A percentile compares a stretch with the other conserved stretches of the same genome.
Conservation (phyloP, 2,888 invertebrate species). For the Cephus sareptanus region DNA sequence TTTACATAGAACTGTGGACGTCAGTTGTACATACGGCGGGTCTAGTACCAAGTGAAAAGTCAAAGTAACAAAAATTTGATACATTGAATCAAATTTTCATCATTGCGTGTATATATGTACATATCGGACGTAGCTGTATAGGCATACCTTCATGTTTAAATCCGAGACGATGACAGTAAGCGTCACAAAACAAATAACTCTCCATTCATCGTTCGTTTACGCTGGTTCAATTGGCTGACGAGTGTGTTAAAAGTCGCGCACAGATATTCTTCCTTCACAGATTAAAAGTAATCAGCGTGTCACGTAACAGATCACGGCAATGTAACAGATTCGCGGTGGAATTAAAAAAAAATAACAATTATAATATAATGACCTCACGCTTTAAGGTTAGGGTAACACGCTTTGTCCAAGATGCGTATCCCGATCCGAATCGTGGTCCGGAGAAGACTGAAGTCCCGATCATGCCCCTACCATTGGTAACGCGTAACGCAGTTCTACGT, state of each 20-base stretch:
- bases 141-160: constrained; percentile 19
- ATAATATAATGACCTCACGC: background rate
- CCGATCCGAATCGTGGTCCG: constrained; percentile 45
- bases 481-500: constrained; percentile 2
- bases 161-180: constrained; percentile 8
- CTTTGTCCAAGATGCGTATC: background rate
- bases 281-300: background rate
- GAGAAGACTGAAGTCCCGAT: constrained; percentile 51
- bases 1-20: background rate
- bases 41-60: too few species aligned
- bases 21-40: too few species aligned
- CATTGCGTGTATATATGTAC: background rate
- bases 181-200: constrained; percentile 17
- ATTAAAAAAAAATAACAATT: too few species aligned
- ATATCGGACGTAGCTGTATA: background rate
- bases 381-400: background rate
- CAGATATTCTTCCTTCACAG: background rate
- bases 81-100: background rate
- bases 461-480: constrained; percentile 44
- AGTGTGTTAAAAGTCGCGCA: background rate
- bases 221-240: background rate
- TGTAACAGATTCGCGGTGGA: too few species aligned
- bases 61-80: background rate
- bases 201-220: constrained; percentile 7
- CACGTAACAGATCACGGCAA: background rate